phyloP scores from a whole-genome alignment of 2,888 invertebrate species.

The Vesta saturnalis region DNA sequence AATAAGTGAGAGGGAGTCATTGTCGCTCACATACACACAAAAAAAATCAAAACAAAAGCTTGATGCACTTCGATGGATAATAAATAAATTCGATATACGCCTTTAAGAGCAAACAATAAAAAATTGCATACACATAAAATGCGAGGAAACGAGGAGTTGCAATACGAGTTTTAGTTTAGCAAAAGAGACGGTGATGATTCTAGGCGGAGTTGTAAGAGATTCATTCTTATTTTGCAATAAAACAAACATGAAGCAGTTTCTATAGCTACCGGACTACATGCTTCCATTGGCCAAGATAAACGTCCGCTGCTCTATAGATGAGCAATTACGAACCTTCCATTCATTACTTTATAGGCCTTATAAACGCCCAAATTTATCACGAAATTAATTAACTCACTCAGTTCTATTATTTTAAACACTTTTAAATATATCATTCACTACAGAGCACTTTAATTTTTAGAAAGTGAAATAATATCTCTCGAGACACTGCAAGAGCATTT shows the following conservation, averaged over 20 bases:
- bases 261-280: constrained; percentile 64
- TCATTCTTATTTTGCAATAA: constrained; percentile 62
- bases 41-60: constrained; percentile 13
- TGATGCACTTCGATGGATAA: constrained; percentile 19
- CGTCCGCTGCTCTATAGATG: constrained; percentile 18
- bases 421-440: too few species aligned
- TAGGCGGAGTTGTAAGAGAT: constrained; percentile 60
- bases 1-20: not conserved
- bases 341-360: not conserved
- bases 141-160: constrained; percentile 47
- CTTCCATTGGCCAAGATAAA: constrained; percentile 59
- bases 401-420: too few species aligned
- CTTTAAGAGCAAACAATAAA: constrained; percentile 4
- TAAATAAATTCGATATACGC: constrained; percentile 30
- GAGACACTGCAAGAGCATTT: too few species aligned
- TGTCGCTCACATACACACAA: not conserved
- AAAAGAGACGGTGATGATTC: constrained; percentile 60
- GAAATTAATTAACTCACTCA: constrained; percentile 1
- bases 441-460: too few species aligned
- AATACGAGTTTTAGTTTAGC: constrained; percentile 49
- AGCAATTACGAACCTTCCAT: constrained; percentile 25
- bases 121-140: constrained; percentile 20
- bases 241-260: constrained; percentile 61
- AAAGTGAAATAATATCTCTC: too few species aligned
- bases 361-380: not conserved